Conservation (phyloP, 2,888 invertebrate genomes). For the Lithophane semibrunnea region DNA sequence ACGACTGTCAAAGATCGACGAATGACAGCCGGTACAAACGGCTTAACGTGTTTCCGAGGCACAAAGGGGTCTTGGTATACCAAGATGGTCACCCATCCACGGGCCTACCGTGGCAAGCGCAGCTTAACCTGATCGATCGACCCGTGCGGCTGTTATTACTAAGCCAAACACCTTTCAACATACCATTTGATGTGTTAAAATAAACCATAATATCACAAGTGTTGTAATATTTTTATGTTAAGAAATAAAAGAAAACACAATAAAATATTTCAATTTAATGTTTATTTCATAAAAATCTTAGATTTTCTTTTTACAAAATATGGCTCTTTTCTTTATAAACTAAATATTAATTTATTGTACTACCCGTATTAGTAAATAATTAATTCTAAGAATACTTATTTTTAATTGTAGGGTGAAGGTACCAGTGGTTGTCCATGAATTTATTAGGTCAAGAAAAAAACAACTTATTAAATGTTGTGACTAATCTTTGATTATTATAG, state of each 20-base stretch:
- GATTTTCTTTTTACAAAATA: conserved; percentile 69
- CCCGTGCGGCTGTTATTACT: too few relatives aligned
- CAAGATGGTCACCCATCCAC: too few relatives aligned
- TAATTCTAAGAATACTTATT: conserved; percentile 57
- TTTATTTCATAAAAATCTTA: conserved; percentile 79
- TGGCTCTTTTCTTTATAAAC: conserved; percentile 61
- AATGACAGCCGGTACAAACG: too few relatives aligned
- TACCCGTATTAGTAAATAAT: conserved; percentile 83
- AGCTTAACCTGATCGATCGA: too few relatives aligned
- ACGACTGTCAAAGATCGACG: too few relatives aligned
- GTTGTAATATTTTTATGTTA: not conserved
- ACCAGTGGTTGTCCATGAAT: not conserved
- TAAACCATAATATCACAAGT: not conserved
- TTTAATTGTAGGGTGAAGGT: conserved; percentile 47
- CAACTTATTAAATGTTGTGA: not conserved
- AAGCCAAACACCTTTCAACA: too few relatives aligned
- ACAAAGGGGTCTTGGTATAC: too few relatives aligned
- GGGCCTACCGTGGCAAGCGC: too few relatives aligned
- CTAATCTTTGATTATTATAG: conserved; percentile 29
- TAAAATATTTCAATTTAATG: conserved; percentile 52
- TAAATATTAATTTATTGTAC: conserved; percentile 73
- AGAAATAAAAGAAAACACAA: conserved; percentile 32
- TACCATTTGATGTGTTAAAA: not conserved
- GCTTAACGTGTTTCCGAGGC: too few relatives aligned
- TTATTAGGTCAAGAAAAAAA: too few relatives aligned